These are phyloP conservation scores for Philaenus spumarius DNA, from an alignment of 1,140 invertebrate species.

Conservation along the genomic window DNA sequence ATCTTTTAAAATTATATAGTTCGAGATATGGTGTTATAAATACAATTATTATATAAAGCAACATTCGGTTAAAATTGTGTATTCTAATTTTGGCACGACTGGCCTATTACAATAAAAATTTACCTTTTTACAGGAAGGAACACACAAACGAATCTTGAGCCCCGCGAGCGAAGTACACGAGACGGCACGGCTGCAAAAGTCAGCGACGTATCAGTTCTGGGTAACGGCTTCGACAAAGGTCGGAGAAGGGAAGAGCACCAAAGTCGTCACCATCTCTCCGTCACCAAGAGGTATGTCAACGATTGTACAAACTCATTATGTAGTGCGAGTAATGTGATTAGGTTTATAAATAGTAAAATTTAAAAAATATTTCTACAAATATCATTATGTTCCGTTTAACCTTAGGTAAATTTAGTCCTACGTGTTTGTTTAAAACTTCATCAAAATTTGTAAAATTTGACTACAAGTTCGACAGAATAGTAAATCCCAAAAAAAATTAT, in stretches of 20 bases:
- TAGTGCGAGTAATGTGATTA: too few species aligned
- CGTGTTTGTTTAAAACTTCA: too few species aligned
- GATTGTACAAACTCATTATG: too few species aligned
- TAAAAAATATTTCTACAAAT: too few species aligned
- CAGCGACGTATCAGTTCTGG: slow-evolving; percentile 72
- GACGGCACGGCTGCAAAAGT: slow-evolving; percentile 62
- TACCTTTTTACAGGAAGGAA: slow-evolving; percentile 46
- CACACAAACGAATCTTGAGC: slow-evolving; percentile 59
- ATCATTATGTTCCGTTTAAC: too few species aligned
- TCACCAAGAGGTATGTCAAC: slow-evolving; percentile 58
- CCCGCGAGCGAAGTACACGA: slow-evolving; percentile 60
- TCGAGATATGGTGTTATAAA: not conserved
- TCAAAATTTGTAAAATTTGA: too few species aligned
- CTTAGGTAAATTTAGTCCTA: too few species aligned
- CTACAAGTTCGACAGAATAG: too few species aligned
- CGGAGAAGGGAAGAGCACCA: slow-evolving; percentile 71
- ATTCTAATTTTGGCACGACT: not conserved
- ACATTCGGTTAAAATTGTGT: not conserved
- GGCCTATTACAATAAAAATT: not conserved
- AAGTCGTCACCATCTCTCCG: slow-evolving; percentile 65
- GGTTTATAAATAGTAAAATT: too few species aligned
- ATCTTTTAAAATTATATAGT: not conserved
- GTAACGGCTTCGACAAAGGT: slow-evolving; percentile 70
- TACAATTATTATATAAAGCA: not conserved
- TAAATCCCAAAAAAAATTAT: too few species aligned